Evolutionary conservation across 1,140 invertebrate genomes (phyloP).

Genomic region (Drosophila quadrilineata): DNA sequence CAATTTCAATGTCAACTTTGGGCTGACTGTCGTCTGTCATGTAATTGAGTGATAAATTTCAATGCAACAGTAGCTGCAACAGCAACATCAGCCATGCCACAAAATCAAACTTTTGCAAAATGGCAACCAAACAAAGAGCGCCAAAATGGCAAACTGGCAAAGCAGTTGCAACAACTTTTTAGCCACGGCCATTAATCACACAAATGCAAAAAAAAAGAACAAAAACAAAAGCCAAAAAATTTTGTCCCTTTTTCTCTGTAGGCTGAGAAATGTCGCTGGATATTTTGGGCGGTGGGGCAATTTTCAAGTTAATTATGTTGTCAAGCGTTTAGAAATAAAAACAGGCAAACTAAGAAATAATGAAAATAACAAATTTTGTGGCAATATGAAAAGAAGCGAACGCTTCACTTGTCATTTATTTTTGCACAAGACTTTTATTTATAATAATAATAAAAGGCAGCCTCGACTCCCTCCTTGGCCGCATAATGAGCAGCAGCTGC

Average conservation of each 20-base stretch:
- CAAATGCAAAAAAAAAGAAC: no score
- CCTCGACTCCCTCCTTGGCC: constrained; percentile 33
- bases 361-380: constrained; percentile 33
- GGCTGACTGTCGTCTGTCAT: constrained; percentile 58
- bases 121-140: constrained; percentile 40
- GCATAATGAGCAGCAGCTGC: constrained; percentile 69
- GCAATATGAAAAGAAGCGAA: constrained; percentile 2
- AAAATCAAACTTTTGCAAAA: constrained; percentile 50
- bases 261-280: constrained; percentile 22
- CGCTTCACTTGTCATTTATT: constrained; percentile 36
- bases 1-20: constrained; percentile 48
- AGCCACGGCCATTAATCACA: constrained; percentile 53
- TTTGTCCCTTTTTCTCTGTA: constrained; percentile 12
- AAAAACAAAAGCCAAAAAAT: constrained; percentile 22
- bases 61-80: constrained; percentile 35
- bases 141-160: neutral
- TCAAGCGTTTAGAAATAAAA: constrained; percentile 46
- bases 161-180: constrained; percentile 30
- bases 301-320: constrained; percentile 68
- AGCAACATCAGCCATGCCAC: constrained; percentile 6
- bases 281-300: constrained; percentile 1
- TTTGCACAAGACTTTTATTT: constrained; percentile 38
- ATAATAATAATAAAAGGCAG: constrained; percentile 27
- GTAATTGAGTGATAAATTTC: constrained; percentile 73
- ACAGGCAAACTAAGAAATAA: neutral